Base-by-base conservation (phyloP, 2,113 vertebrate genomes). In the Dicaeum eximium region DNA sequence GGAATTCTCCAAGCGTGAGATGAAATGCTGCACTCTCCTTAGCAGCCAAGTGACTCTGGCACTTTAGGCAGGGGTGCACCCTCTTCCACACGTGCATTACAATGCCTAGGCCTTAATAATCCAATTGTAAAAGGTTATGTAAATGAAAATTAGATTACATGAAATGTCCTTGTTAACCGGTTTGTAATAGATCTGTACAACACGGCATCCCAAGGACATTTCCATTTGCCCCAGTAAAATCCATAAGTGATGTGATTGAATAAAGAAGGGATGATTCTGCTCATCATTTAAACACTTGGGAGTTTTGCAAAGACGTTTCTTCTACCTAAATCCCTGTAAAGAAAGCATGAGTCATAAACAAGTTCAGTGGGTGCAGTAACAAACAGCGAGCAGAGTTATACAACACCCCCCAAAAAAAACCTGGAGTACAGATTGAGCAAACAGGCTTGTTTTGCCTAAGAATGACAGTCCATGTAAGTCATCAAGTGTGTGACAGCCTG, bases 101-200 rank as follows among this genome's bases (percentile, higher is more conserved):
- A 77, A 42, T 50, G 47, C 33, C 42, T 61, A 33, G 82, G 0
- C 35, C 21, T 62, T 65, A 81, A 65, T 51, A 95, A 92, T 81
- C 42, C 74, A 31, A 88, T 89, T 88, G 70, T 58, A 16, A 90
- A 92, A 88, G 70, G 57, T 72, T 75, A 45, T 69, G 58, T 44
- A 88, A 91, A 90, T 92, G 75, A 62, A 92, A 90, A 94, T 93
- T 90, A 54, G 50, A 91, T 90, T 79, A 94, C 66, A 54, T 19
- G 5, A 91, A 82, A 62, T 70, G 81, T 66, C 87, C 67, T 42
- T 82, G 62, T 94, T 91, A 86, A 82, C 74, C 11, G 27, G 13
- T 88, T 92, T 95, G 53, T 80, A 69, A 90, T 35, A 72, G 73
- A 58, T 75, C 42, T 62, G 9, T 80, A 44, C 35, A 73, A 70